A percentile compares a stretch with the other conserved stretches of the same genome.
Conservation (phyloP, 1,140 invertebrate genomes). For the Gryon sp. region DNA sequence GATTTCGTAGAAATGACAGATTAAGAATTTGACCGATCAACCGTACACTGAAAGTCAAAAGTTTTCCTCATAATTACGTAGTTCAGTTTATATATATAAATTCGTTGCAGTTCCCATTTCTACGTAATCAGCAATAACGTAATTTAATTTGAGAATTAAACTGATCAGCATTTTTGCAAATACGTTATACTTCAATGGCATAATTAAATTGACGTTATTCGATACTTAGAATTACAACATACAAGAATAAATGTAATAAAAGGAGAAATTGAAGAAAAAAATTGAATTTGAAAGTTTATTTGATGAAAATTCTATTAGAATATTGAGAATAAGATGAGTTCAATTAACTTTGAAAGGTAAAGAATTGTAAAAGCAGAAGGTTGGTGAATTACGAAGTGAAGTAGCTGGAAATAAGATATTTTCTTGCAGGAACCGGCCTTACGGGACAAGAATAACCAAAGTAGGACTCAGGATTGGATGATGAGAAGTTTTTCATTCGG, state of each 20-base stretch:
- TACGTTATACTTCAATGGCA: too few relatives aligned
- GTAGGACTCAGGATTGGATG: conserved; percentile 50
- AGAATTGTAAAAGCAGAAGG: background rate
- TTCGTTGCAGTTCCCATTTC: background rate
- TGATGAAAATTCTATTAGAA: too few relatives aligned
- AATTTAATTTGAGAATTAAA: conserved; percentile 7
- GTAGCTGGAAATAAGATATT: conserved; percentile 38
- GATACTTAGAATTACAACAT: too few relatives aligned
- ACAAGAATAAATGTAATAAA: too few relatives aligned
- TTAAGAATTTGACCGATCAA: background rate
- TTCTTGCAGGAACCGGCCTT: conserved; percentile 44
- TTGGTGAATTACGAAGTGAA: conserved; percentile 7
- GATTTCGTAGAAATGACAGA: conserved; percentile 6
- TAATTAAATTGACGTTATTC: too few relatives aligned
- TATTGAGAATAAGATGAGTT: too few relatives aligned
- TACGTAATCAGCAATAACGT: background rate
- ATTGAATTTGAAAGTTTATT: too few relatives aligned
- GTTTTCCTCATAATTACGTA: too few relatives aligned
- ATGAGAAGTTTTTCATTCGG: conserved; percentile 36
- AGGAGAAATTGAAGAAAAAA: too few relatives aligned
- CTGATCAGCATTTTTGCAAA: conserved; percentile 29
- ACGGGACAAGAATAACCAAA: conserved; percentile 43
- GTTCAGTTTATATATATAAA: too few relatives aligned
- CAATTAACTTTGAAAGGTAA: background rate
- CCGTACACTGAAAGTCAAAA: too few relatives aligned